Conservation (phyloP, 1,140 invertebrate species). For the Lordiphosa stackelbergi region DNA sequence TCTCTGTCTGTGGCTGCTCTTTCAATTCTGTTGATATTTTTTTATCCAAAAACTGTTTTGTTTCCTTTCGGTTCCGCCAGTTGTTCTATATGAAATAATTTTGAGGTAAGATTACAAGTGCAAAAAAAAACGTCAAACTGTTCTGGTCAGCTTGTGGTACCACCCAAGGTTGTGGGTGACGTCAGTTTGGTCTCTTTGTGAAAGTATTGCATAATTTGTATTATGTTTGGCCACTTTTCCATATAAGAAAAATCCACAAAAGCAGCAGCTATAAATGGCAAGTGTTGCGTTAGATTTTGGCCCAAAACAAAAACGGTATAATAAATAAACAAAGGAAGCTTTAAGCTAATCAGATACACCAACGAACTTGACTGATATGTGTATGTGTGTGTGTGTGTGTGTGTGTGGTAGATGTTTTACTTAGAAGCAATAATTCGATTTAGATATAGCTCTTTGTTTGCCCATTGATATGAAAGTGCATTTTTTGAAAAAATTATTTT, state of each 20-base stretch:
- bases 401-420: constrained; percentile 2
- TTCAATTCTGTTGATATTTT: constrained; percentile 16
- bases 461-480: constrained; percentile 2
- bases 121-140: background rate
- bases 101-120: constrained; percentile 4
- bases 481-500: constrained; percentile 25
- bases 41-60: constrained; percentile 1
- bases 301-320: constrained; percentile 1
- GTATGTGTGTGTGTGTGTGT: constrained; percentile 13
- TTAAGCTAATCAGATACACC: constrained; percentile 56
- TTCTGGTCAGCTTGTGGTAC: background rate
- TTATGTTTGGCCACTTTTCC: background rate
- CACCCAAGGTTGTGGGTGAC: constrained; percentile 12
- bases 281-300: constrained; percentile 11
- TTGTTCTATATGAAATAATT: background rate
- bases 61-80: constrained; percentile 2
- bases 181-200: constrained; percentile 6
- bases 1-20: constrained; percentile 28
- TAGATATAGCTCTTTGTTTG: constrained; percentile 22
- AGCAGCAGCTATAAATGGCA: constrained; percentile 17
- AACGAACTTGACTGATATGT: constrained; percentile 33
- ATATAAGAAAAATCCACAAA: constrained; percentile 15
- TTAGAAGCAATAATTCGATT: background rate
- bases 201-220: constrained; percentile 21
- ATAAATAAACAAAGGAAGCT: constrained; percentile 50